Percentiles rank a stretch among this genome's conserved stretches.
Conservation (phyloP, 53 echinoderm and acorn worm species). For the Holothuria leucospilota region DNA sequence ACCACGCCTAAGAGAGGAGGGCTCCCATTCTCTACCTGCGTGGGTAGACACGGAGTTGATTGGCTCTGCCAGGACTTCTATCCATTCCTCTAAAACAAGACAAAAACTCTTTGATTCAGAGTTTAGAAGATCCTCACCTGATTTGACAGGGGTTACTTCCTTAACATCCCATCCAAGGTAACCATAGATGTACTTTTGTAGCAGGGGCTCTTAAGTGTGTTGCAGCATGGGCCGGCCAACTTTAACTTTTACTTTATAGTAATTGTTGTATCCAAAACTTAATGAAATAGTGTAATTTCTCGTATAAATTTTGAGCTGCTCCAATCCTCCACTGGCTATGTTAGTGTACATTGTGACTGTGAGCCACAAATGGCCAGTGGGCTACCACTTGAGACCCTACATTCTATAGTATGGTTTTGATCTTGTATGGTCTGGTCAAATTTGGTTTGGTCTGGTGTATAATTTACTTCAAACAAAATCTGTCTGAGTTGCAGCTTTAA, state of each 20-base stretch:
- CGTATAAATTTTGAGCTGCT: no score
- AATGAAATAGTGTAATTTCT: no score
- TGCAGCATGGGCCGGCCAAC: no score
- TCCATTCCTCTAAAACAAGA: constrained; percentile 14
- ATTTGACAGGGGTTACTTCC: neutral
- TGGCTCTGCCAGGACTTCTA: constrained; percentile 32
- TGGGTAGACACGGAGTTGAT: constrained; percentile 86
- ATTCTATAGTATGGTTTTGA: no score
- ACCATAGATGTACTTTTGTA: no score
- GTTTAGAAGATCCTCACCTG: constrained; percentile 1
- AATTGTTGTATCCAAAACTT: no score
- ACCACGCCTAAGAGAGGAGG: constrained; percentile 46
- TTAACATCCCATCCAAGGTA: constrained; percentile 12
- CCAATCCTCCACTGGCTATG: neutral
- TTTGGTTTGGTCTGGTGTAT: no score
- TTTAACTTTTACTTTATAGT: no score
- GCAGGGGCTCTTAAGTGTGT: no score
- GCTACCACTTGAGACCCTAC: neutral
- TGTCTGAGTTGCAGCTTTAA: no score
- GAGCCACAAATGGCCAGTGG: neutral
- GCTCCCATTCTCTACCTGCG: constrained; percentile 67
- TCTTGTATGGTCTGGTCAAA: no score
- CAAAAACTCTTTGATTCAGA: constrained; percentile 44
- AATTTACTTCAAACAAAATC: no score
- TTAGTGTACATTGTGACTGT: neutral